phyloP scores from a whole-genome alignment of 2,113 vertebrate species.

The Percina caprodes region DNA sequence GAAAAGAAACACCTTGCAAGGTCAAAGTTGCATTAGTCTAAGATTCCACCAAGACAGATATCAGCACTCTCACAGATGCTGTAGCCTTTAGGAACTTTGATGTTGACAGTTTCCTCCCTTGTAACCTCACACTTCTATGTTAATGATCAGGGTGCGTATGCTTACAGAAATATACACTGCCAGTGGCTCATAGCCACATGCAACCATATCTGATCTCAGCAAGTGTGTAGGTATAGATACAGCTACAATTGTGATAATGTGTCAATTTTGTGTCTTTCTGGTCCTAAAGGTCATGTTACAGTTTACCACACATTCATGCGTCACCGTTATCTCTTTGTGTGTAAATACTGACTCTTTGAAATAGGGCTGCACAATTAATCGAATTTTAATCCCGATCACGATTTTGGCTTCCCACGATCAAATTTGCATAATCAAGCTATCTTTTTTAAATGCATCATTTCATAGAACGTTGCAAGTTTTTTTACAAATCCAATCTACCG shows the following conservation, averaged over 20 bases:
- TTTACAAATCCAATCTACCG: no score
- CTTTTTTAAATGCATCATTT: no score
- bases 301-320: background rate
- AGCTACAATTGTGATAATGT: background rate
- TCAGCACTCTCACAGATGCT: slow-evolving; percentile 44
- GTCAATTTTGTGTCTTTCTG: background rate
- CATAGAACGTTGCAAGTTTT: no score
- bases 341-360: background rate
- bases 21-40: slow-evolving; percentile 42
- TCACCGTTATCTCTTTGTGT: background rate
- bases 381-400: no score
- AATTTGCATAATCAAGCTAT: no score
- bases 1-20: slow-evolving; percentile 11
- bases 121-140: slow-evolving; percentile 28
- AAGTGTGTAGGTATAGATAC: background rate
- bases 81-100: slow-evolving; percentile 37
- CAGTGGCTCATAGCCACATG: slow-evolving; percentile 10
- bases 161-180: slow-evolving; percentile 1
- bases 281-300: background rate
- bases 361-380: no score
- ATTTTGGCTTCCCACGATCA: no score
- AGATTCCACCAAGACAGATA: slow-evolving; percentile 35
- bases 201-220: slow-evolving; percentile 23
- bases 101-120: slow-evolving; percentile 36
- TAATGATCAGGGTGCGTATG: slow-evolving; percentile 9